A percentile compares a stretch with the other conserved stretches of the same genome.
These are phyloP conservation scores for Pseudococcus jackbeardsleyi DNA, from an alignment of 2,888 invertebrate genomes.

Conservation along the genomic window DNA sequence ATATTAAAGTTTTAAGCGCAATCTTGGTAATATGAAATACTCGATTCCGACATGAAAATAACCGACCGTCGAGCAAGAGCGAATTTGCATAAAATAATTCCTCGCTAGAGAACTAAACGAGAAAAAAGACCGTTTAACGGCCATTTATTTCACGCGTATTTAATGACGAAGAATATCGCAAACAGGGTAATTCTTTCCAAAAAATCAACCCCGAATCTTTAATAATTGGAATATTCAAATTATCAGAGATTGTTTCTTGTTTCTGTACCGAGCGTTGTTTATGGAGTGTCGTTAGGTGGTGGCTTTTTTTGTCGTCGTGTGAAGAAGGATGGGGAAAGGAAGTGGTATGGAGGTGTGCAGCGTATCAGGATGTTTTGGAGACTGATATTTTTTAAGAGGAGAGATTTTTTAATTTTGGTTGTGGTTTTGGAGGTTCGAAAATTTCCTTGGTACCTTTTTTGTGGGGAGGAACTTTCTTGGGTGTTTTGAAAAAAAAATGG, in stretches of 20 bases:
- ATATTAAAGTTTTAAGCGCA: slow-evolving; percentile 50
- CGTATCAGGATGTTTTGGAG: neutral
- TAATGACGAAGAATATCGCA: slow-evolving; percentile 23
- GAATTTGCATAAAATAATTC: slow-evolving; percentile 56
- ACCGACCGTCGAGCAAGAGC: neutral
- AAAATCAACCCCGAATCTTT: slow-evolving; percentile 20
- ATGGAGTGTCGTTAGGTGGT: neutral
- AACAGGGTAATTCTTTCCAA: neutral
- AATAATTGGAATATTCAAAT: slow-evolving; percentile 2
- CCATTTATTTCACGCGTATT: slow-evolving; percentile 50
- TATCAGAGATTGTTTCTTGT: neutral
- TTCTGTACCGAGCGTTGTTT: neutral
- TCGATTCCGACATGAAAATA: slow-evolving; percentile 16
- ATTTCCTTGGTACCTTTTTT: too few relatives aligned
- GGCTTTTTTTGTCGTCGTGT: neutral
- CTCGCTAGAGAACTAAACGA: slow-evolving; percentile 32
- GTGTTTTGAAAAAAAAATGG: too few relatives aligned
- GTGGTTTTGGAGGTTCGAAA: too few relatives aligned
- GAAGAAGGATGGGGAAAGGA: too few relatives aligned
- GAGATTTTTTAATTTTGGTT: too few relatives aligned
- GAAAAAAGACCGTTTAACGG: slow-evolving; percentile 46
- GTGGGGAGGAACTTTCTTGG: too few relatives aligned
- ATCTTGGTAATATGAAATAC: slow-evolving; percentile 47
- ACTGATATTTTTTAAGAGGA: neutral
- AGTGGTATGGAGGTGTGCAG: neutral